phyloP scores from a whole-genome alignment of 2,888 invertebrate species.

The Polymixis lichenea region DNA sequence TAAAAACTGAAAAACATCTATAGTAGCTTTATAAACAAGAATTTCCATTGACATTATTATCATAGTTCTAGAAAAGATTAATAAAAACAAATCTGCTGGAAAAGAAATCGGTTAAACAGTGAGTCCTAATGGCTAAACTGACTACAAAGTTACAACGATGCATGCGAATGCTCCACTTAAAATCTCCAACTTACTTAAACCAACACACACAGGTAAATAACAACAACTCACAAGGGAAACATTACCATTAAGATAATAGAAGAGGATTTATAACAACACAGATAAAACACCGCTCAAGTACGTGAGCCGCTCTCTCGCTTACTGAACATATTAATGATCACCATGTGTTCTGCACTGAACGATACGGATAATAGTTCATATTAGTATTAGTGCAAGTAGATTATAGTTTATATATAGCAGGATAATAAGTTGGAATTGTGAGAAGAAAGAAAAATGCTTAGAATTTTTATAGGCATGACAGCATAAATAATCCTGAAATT shows the following conservation, averaged over 20 bases:
- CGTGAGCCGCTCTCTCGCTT: constrained; percentile 73
- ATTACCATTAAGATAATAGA: constrained; percentile 80
- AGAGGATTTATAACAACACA: constrained; percentile 74
- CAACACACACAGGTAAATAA: constrained; percentile 61
- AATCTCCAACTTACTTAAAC: constrained; percentile 43
- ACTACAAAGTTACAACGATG: constrained; percentile 9
- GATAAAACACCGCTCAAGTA: constrained; percentile 75
- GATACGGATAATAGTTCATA: constrained; percentile 61
- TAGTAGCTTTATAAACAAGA: too few relatives aligned
- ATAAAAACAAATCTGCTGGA: neutral
- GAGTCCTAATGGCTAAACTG: constrained; percentile 7
- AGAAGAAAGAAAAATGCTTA: too few relatives aligned
- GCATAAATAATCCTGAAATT: too few relatives aligned
- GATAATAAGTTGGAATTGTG: neutral
- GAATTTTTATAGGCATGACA: too few relatives aligned
- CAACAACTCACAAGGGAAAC: constrained; percentile 66
- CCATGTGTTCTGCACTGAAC: constrained; percentile 73
- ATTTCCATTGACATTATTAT: neutral
- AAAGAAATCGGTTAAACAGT: neutral
- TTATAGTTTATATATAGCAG: constrained; percentile 42
- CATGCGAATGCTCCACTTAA: constrained; percentile 52
- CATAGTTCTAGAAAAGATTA: neutral
- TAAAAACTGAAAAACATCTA: neutral
- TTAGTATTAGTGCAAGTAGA: constrained; percentile 47
- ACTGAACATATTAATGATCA: constrained; percentile 74